phyloP scores from a whole-genome alignment of 1,140 invertebrate genomes.

The Notospermus geniculatus region DNA sequence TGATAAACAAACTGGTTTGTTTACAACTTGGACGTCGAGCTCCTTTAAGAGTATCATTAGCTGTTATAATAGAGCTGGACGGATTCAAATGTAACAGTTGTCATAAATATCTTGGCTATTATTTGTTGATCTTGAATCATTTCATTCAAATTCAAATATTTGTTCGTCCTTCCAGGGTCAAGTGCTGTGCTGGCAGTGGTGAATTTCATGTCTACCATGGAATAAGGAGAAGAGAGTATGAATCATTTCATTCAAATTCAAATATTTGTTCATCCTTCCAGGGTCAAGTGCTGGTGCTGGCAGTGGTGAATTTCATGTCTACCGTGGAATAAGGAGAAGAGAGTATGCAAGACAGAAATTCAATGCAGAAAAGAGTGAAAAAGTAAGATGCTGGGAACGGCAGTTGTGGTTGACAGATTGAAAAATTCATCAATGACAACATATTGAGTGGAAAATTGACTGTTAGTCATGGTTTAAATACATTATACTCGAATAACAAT shows the following conservation, averaged over 20 bases:
- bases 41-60: no score
- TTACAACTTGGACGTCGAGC: no score
- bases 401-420: not conserved
- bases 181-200: constrained; percentile 95
- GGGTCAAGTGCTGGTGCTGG: constrained; percentile 93
- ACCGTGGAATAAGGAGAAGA: constrained; percentile 87
- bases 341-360: constrained; percentile 93
- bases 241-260: no score
- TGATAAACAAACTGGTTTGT: no score
- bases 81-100: no score
- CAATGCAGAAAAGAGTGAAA: constrained; percentile 82
- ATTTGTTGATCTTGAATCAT: no score
- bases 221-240: constrained; percentile 90
- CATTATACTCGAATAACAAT: no score
- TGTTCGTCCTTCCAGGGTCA: constrained; percentile 59
- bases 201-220: constrained; percentile 98
- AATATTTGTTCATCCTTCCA: constrained; percentile 28
- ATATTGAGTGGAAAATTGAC: not conserved
- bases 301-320: constrained; percentile 98
- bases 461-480: no score
- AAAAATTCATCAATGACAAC: not conserved
- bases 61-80: no score
- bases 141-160: no score
- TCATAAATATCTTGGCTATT: no score
- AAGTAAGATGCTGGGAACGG: constrained; percentile 62